Conservation (phyloP, 2,888 invertebrate genomes). For the Xylocampa areola region DNA sequence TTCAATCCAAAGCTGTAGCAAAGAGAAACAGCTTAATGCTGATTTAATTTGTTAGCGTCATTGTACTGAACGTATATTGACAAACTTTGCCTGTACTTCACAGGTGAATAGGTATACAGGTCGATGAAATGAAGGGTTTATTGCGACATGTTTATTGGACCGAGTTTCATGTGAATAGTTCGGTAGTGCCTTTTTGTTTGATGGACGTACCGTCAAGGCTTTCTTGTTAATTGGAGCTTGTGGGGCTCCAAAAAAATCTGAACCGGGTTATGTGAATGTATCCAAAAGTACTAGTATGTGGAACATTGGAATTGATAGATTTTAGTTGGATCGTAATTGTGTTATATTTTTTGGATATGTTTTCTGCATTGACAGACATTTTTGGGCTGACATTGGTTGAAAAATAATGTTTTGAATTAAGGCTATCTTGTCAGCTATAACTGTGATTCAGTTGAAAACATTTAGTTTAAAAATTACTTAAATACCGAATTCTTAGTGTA, state of each 20-base stretch:
- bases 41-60: constrained; percentile 43
- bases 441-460: no score
- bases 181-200: constrained; percentile 37
- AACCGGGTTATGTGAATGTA: no score
- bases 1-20: constrained; percentile 40
- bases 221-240: constrained; percentile 43
- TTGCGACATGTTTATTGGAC: constrained; percentile 68
- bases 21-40: constrained; percentile 37
- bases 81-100: constrained; percentile 54
- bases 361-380: no score
- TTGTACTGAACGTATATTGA: constrained; percentile 48
- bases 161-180: constrained; percentile 56
- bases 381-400: no score
- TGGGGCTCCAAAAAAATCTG: neutral
- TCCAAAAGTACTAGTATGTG: no score
- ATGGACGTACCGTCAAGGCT: constrained; percentile 37
- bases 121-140: constrained; percentile 64
- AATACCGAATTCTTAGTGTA: neutral
- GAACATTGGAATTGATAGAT: no score
- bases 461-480: no score
- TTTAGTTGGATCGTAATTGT: no score
- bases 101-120: constrained; percentile 66
- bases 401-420: no score
- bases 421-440: no score
- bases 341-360: no score